These are phyloP conservation scores for Malacoraja senta DNA, from an alignment of 2,797 vertebrate species.

Conservation along the genomic window DNA sequence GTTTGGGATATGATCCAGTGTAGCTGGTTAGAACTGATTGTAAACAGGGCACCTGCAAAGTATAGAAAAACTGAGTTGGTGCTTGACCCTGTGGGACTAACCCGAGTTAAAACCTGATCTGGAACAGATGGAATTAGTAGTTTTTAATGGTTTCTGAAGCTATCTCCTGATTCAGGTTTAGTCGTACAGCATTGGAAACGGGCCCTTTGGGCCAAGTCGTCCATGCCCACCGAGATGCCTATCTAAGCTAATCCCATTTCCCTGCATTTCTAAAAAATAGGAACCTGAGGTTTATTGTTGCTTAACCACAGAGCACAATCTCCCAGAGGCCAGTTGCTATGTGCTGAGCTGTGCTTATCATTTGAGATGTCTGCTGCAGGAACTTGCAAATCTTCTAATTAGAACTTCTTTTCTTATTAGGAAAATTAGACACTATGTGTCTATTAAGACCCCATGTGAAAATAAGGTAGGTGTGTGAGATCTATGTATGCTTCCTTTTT, in stretches of 20 bases:
- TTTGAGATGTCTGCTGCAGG: not conserved
- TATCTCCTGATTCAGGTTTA: not conserved
- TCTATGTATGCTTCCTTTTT: constrained; percentile 44
- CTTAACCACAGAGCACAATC: not conserved
- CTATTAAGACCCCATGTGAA: constrained; percentile 90
- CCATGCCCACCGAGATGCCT: too few relatives aligned
- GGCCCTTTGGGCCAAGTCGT: too few relatives aligned
- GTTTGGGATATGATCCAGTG: not conserved
- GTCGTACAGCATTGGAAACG: too few relatives aligned
- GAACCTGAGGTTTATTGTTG: not conserved
- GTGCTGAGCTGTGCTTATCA: not conserved
- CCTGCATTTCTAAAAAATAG: too few relatives aligned
- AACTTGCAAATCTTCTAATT: constrained; percentile 26
- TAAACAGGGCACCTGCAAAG: not conserved
- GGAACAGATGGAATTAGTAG: not conserved
- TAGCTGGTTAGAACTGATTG: too few relatives aligned
- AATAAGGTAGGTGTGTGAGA: constrained; percentile 72
- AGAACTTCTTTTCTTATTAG: constrained; percentile 59
- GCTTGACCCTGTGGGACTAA: not conserved
- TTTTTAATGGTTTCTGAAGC: not conserved
- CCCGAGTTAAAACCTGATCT: not conserved
- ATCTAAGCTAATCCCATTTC: too few relatives aligned
- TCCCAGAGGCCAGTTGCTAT: too few relatives aligned
- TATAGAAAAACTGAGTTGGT: not conserved
- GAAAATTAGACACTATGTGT: constrained; percentile 99